These are phyloP conservation scores for Macropis europaea DNA, from an alignment of 2,888 invertebrate genomes.

Conservation along the genomic window DNA sequence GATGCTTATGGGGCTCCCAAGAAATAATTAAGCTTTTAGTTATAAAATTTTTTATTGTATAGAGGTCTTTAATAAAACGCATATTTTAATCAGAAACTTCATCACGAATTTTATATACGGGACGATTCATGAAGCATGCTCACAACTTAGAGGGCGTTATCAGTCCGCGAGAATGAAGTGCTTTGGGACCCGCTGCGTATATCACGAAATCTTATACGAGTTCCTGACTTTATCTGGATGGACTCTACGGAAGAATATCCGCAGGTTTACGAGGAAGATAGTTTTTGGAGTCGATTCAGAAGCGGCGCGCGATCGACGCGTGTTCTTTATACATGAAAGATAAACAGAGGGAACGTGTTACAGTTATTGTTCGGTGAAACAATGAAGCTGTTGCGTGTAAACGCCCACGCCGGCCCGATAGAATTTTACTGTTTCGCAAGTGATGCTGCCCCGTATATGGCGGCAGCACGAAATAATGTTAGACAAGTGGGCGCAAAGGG, in stretches of 20 bases:
- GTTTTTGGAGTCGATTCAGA: not conserved
- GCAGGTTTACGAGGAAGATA: not conserved
- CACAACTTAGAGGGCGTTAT: not conserved
- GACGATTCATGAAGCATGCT: too few relatives aligned
- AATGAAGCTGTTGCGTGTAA: constrained; percentile 57
- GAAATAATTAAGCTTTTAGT: constrained; percentile 66
- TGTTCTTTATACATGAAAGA: constrained; percentile 22
- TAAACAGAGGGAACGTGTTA: constrained; percentile 50
- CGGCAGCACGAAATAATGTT: constrained; percentile 45
- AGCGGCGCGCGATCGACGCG: constrained; percentile 20
- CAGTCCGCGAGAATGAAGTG: not conserved
- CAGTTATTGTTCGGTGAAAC: constrained; percentile 61
- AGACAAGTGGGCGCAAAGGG: constrained; percentile 62
- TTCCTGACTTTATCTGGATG: not conserved
- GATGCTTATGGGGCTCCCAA: constrained; percentile 98
- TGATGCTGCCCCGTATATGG: constrained; percentile 51
- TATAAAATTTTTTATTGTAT: constrained; percentile 1
- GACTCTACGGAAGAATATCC: not conserved
- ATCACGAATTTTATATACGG: not conserved
- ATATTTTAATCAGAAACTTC: not conserved
- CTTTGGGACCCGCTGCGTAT: too few relatives aligned
- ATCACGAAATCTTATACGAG: not conserved
- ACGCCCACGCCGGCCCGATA: constrained; percentile 57
- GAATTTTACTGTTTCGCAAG: constrained; percentile 55
- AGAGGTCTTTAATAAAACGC: constrained; percentile 9